Evolutionary conservation across 2,113 vertebrate genomes (phyloP).

Genomic region (Proterorhinus semilunaris): DNA sequence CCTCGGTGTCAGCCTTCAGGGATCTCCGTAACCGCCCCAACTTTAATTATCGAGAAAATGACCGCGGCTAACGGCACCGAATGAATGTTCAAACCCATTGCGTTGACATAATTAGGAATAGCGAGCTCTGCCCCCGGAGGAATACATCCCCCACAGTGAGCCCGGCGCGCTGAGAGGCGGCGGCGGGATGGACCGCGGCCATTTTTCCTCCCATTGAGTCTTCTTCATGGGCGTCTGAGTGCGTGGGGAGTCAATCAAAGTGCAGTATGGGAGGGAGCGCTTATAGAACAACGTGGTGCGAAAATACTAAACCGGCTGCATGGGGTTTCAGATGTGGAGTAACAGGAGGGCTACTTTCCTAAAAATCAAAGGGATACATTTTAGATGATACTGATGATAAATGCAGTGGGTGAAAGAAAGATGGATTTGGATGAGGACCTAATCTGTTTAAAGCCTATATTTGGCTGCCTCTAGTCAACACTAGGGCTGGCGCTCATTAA

Average conservation of each 20-base stretch:
- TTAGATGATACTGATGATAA: too few species aligned
- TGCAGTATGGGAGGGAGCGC: background rate
- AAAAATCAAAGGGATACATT: too few species aligned
- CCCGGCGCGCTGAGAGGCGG: slow-evolving; percentile 30
- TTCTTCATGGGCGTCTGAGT: background rate
- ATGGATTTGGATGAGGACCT: too few species aligned
- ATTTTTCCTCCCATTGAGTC: background rate
- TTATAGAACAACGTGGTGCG: background rate
- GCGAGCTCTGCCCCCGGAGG: slow-evolving; percentile 55
- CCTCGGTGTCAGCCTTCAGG: slow-evolving; percentile 52
- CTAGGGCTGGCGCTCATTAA: too few species aligned
- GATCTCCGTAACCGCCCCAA: slow-evolving; percentile 41
- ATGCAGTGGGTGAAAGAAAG: too few species aligned
- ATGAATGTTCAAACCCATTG: slow-evolving; percentile 59
- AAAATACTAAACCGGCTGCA: background rate
- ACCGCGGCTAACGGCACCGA: slow-evolving; percentile 56
- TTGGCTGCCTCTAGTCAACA: too few species aligned
- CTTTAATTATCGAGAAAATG: slow-evolving; percentile 65
- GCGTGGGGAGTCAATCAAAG: background rate
- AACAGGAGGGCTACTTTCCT: too few species aligned
- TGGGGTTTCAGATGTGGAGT: background rate
- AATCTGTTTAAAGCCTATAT: too few species aligned
- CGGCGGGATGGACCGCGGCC: slow-evolving; percentile 21
- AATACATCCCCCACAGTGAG: slow-evolving; percentile 44
- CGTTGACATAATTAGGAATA: slow-evolving; percentile 62